These are phyloP conservation scores for Centropristis striata DNA, from an alignment of 2,113 vertebrate species.

Conservation along the genomic window DNA sequence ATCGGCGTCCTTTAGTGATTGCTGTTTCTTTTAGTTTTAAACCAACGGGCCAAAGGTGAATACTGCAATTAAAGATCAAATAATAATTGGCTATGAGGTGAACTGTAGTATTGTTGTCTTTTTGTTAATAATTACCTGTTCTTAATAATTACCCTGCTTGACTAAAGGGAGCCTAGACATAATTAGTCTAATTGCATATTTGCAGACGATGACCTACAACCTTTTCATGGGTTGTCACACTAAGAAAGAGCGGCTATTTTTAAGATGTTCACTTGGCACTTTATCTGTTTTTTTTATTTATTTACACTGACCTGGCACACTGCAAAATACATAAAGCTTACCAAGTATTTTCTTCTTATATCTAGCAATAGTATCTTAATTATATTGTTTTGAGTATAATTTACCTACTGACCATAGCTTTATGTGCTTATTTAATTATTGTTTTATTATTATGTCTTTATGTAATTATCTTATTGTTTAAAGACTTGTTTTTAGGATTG, in stretches of 20 bases:
- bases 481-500: too few species aligned
- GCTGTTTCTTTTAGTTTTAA: not conserved
- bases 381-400: too few species aligned
- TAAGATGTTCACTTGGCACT: not conserved
- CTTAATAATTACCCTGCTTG: not conserved
- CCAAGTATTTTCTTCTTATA: too few species aligned
- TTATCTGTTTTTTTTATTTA: slow-evolving; percentile 3
- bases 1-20: too few species aligned
- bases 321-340: too few species aligned
- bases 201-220: not conserved
- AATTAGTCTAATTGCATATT: not conserved
- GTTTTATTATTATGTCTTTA: too few species aligned
- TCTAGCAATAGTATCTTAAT: too few species aligned
- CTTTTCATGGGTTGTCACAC: not conserved
- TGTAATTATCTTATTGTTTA: too few species aligned
- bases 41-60: not conserved
- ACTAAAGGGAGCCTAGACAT: slow-evolving; percentile 6
- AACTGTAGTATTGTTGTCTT: not conserved
- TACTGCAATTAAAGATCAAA: not conserved
- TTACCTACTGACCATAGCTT: too few species aligned
- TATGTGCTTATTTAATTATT: too few species aligned
- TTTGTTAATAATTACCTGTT: not conserved
- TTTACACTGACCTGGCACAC: not conserved
- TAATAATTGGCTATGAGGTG: slow-evolving; percentile 3
- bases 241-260: not conserved